Base-by-base conservation (phyloP, 1,140 invertebrate species). In the Dermatophagoides farinae region DNA sequence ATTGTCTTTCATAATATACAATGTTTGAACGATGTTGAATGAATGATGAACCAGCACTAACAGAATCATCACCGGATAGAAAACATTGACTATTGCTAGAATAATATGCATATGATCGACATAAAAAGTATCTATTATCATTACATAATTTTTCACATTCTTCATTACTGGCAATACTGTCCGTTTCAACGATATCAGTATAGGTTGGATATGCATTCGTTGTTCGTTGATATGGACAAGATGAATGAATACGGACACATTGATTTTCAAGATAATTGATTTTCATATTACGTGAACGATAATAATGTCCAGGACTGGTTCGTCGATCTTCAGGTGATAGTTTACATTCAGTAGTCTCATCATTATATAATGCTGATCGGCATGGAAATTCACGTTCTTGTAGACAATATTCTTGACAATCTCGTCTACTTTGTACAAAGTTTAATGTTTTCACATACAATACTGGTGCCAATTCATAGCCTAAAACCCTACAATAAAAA, bases 221-320 rank as follows among this genome's bases (percentile, higher is more conserved):
- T 14, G 70, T 68, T 1, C 23, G 20, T 50, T 70, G 67, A 61
- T 69, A 70, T 11, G 68, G 66, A 49, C 69, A 71, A 2, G 23
- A 18, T 11, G 22, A 44, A 52, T 62, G 54, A 71, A 69, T 60
- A 64, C 68, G 68, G 31, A 73, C 65, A 60, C 75, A 77, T 61
- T 75, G 73, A 64, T 77, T 77, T 63, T 77, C 75, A 52, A 77
- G 65, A 65, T 77, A 77, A 61, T 75, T 75, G 4, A 75, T 68
- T 49, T 71, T 70, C 31, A 62, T 51, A 58, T 66, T 67, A 11
- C 68, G 65, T 18, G 71, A 70, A 44, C 71, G 69, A 12, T 70
- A 67, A 63, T 71, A 76, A 51, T 68, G 70, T 18, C 64, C 64
- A 0, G 75, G 73, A 37, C 67, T 61, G 0, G 71, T 69, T 31